Conservation (phyloP, 2,797 vertebrate species). For the Rhynchotus rufescens region DNA sequence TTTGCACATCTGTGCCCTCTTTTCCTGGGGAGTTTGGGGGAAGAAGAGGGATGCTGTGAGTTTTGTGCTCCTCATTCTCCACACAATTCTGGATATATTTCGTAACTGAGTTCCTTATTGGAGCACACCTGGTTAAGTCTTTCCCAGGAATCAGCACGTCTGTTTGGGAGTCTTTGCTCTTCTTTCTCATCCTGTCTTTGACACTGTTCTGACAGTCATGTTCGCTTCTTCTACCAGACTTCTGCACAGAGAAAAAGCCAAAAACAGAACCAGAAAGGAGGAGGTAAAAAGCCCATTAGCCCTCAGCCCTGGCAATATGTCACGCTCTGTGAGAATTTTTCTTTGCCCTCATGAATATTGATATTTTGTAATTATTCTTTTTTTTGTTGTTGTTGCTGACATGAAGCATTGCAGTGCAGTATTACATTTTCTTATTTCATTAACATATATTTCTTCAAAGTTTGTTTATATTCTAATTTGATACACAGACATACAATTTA, state of each 20-base stretch:
- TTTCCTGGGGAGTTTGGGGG: not conserved
- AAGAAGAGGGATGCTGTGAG: not conserved
- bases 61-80: not conserved
- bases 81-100: not conserved
- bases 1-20: not conserved
- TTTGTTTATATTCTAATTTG: not conserved
- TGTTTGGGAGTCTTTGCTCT: accelerated
- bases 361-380: not conserved
- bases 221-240: not conserved
- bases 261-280: not conserved
- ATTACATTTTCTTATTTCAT: not conserved
- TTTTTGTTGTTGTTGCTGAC: not conserved
- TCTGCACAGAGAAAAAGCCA: not conserved
- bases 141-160: not conserved
- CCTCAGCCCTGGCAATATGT: not conserved
- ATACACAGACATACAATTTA: not conserved
- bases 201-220: not conserved
- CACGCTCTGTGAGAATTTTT: not conserved
- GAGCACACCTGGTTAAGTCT: not conserved
- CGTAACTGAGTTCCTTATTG: not conserved
- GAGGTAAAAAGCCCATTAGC: not conserved
- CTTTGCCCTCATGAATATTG: not conserved
- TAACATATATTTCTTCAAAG: not conserved
- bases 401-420: not conserved
- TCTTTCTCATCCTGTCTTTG: not conserved